Evolutionary conservation across 1,140 invertebrate species (phyloP).

Genomic region (Saccostrea cuccullata): DNA sequence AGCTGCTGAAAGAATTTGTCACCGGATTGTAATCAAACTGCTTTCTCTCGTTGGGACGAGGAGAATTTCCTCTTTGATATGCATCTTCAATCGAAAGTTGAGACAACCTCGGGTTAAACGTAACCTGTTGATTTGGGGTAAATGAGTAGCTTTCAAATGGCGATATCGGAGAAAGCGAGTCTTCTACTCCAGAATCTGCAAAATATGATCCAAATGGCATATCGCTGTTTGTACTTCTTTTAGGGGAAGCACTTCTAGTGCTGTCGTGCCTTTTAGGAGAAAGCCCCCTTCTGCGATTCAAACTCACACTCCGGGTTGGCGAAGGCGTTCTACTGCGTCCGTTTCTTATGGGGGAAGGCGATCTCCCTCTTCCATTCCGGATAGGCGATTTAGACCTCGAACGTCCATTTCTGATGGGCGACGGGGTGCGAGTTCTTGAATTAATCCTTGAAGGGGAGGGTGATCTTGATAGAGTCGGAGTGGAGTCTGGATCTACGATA

Average conservation of each 20-base stretch:
- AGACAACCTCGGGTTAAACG: not conserved
- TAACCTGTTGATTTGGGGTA: not conserved
- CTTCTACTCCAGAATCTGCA: slow-evolving; percentile 30
- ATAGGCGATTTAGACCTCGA: slow-evolving; percentile 14
- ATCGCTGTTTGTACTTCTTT: slow-evolving; percentile 18
- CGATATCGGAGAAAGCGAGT: slow-evolving; percentile 39
- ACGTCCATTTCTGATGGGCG: slow-evolving; percentile 11
- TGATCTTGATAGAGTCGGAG: not conserved
- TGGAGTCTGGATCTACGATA: slow-evolving; percentile 26
- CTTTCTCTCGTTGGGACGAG: slow-evolving; percentile 40
- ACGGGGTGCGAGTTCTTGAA: not conserved
- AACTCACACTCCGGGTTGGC: not conserved
- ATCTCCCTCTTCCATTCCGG: slow-evolving; percentile 7
- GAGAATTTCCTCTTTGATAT: slow-evolving; percentile 56
- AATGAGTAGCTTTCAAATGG: slow-evolving; percentile 39
- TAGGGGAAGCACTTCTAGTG: slow-evolving; percentile 5
- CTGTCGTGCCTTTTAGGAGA: slow-evolving; percentile 27
- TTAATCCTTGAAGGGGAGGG: not conserved
- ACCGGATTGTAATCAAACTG: slow-evolving; percentile 51
- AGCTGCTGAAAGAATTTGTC: slow-evolving; percentile 17
- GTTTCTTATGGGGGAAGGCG: slow-evolving; percentile 28
- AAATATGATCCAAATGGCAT: slow-evolving; percentile 11
- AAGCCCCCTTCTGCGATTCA: not conserved
- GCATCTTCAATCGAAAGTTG: slow-evolving; percentile 44
- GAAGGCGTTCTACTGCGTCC: slow-evolving; percentile 21